Evolutionary conservation across 2,888 invertebrate species (phyloP).

Genomic region (Panopea generosa): DNA sequence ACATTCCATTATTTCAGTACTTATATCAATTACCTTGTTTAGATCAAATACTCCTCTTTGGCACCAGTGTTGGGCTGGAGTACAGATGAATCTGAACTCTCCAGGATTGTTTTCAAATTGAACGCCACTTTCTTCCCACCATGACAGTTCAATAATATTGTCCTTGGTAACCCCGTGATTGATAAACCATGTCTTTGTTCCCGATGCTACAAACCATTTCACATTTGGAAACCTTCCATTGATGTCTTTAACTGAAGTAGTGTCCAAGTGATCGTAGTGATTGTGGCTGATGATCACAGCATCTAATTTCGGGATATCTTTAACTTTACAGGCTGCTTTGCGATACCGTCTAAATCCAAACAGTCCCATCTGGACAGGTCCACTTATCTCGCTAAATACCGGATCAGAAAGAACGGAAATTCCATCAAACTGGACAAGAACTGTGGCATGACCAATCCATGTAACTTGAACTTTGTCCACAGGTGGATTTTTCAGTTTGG

Average conservation of each 20-base stretch:
- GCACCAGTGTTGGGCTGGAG: slow-evolving; percentile 87
- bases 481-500: slow-evolving; percentile 56
- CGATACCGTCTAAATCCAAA: slow-evolving; percentile 84
- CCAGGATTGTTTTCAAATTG: background rate
- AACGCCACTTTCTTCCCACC: slow-evolving; percentile 48
- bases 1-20: too few relatives aligned
- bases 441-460: slow-evolving; percentile 87
- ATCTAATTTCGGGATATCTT: slow-evolving; percentile 85
- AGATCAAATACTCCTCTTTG: slow-evolving; percentile 83
- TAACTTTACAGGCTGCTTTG: slow-evolving; percentile 73
- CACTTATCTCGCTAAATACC: slow-evolving; percentile 84
- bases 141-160: slow-evolving; percentile 54
- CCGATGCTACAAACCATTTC: slow-evolving; percentile 74
- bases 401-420: slow-evolving; percentile 86
- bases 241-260: slow-evolving; percentile 73
- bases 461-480: slow-evolving; percentile 76
- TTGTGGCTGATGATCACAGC: slow-evolving; percentile 86
- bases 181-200: slow-evolving; percentile 81
- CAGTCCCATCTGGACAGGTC: slow-evolving; percentile 70
- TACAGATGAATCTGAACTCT: slow-evolving; percentile 80
- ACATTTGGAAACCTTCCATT: slow-evolving; percentile 55
- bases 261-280: slow-evolving; percentile 86
- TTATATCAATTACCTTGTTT: slow-evolving; percentile 83
- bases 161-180: slow-evolving; percentile 69
- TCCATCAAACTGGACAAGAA: slow-evolving; percentile 85